These are phyloP conservation scores for Sciurus carolinensis DNA, from an alignment of 2,797 vertebrate species.

Conservation along the genomic window DNA sequence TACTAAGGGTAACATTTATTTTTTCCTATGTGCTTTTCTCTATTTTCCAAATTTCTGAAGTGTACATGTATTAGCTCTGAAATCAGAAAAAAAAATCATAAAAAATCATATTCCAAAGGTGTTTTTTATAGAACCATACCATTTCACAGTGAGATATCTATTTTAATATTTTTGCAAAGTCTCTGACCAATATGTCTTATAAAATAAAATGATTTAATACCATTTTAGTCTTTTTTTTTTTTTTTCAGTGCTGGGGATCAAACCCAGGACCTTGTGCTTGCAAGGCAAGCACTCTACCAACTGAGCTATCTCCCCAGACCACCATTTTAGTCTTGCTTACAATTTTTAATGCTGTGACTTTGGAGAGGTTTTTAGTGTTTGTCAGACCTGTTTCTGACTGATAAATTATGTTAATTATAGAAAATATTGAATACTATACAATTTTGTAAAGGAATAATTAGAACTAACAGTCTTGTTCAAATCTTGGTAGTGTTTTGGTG, in stretches of 20 bases:
- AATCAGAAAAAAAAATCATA: not conserved
- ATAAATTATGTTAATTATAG: not conserved
- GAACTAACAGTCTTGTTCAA: not conserved
- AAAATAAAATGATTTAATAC: conserved; percentile 17
- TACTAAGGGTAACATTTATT: not conserved
- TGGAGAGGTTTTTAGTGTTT: not conserved
- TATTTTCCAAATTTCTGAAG: not conserved
- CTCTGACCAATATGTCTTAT: not conserved
- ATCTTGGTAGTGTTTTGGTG: not conserved
- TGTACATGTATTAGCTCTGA: not conserved
- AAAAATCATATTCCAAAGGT: not conserved
- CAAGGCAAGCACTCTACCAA: too few relatives aligned
- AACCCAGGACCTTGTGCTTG: too few relatives aligned
- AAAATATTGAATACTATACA: not conserved
- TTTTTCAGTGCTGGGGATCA: too few relatives aligned
- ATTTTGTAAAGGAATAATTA: not conserved
- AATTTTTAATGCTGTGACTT: not conserved
- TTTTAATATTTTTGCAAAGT: not conserved
- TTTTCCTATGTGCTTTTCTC: not conserved
- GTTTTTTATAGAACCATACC: not conserved
- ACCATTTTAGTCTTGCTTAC: not conserved
- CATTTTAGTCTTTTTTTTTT: not conserved
- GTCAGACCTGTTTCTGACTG: not conserved
- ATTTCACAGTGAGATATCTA: not conserved
- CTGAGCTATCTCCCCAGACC: too few relatives aligned